phyloP scores from a whole-genome alignment of 2,888 invertebrate species.

The Andrena bucephala region DNA sequence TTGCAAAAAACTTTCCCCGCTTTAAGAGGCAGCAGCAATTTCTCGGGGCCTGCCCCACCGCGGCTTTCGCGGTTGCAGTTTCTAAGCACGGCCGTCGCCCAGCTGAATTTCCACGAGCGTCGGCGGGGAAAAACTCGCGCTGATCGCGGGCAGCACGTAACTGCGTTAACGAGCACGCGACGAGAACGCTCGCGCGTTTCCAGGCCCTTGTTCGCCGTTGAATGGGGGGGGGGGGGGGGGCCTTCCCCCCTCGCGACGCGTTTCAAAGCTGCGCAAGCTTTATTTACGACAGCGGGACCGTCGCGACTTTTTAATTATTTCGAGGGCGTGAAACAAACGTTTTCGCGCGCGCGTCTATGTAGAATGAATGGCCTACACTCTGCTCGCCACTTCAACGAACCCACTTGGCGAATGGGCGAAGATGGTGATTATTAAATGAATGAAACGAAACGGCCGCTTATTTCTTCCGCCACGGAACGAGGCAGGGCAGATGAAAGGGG shows the following conservation, averaged over 20 bases:
- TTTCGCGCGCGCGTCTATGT: slow-evolving; percentile 34
- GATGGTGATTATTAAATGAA: slow-evolving; percentile 4
- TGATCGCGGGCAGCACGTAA: slow-evolving; percentile 7
- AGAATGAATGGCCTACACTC: slow-evolving; percentile 47
- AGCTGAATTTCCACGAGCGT: slow-evolving; percentile 68
- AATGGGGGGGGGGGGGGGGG: background rate
- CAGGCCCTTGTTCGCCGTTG: background rate
- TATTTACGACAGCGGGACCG: slow-evolving; percentile 24
- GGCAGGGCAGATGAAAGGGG: background rate
- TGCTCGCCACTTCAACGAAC: slow-evolving; percentile 9
- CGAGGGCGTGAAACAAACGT: slow-evolving; percentile 25
- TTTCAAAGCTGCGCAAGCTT: slow-evolving; percentile 18
- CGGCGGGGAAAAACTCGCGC: slow-evolving; percentile 13
- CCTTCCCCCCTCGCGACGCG: background rate
- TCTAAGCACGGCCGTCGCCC: slow-evolving; percentile 75
- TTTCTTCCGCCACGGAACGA: background rate
- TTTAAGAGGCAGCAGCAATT: slow-evolving; percentile 69
- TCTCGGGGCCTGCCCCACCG: slow-evolving; percentile 69
- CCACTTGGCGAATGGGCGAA: background rate
- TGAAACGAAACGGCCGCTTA: background rate
- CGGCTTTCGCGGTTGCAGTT: slow-evolving; percentile 73
- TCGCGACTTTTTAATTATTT: slow-evolving; percentile 50
- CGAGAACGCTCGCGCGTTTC: slow-evolving; percentile 17
- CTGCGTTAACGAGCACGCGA: slow-evolving; percentile 65
- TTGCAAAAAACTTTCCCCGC: slow-evolving; percentile 64